A percentile compares a stretch with the other conserved stretches of the same genome.
Conservation (phyloP, 2,888 invertebrate genomes). For the Leuctra nigra region DNA sequence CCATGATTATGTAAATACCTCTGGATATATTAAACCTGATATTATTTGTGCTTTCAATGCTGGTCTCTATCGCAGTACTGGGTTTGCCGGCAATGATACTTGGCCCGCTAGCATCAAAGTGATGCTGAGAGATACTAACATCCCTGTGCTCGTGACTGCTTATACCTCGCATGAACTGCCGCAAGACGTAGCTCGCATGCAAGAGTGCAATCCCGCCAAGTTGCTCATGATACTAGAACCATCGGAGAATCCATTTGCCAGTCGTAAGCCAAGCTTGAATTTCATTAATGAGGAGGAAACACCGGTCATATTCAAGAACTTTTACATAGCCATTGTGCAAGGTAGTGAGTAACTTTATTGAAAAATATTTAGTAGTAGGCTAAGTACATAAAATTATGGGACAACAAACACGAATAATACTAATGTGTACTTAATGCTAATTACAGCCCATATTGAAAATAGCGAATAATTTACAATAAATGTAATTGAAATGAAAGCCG, state of each 20-base stretch:
- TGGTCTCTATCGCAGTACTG: slow-evolving; percentile 59
- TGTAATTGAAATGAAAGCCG: too few relatives aligned
- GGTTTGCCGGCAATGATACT: slow-evolving; percentile 54
- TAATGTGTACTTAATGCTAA: too few relatives aligned
- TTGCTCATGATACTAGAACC: slow-evolving; percentile 49
- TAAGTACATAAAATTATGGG: too few relatives aligned
- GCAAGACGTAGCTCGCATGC: slow-evolving; percentile 52
- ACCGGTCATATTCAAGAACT: slow-evolving; percentile 67
- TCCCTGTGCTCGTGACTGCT: slow-evolving; percentile 58
- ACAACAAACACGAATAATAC: too few relatives aligned
- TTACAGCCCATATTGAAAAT: too few relatives aligned
- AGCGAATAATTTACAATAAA: too few relatives aligned
- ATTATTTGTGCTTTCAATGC: slow-evolving; percentile 65
- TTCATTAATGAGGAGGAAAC: slow-evolving; percentile 64
- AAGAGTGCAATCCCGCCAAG: slow-evolving; percentile 40
- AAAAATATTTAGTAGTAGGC: background rate
- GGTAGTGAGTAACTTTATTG: too few relatives aligned
- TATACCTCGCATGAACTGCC: slow-evolving; percentile 61
- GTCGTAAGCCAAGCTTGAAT: slow-evolving; percentile 63
- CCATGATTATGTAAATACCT: slow-evolving; percentile 36
- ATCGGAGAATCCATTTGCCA: slow-evolving; percentile 56
- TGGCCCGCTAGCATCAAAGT: slow-evolving; percentile 59
- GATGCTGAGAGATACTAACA: slow-evolving; percentile 45
- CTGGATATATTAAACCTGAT: slow-evolving; percentile 34
- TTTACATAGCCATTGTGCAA: slow-evolving; percentile 41